These are phyloP conservation scores for Biston betularia DNA, from an alignment of 2,888 invertebrate genomes.

Conservation along the genomic window DNA sequence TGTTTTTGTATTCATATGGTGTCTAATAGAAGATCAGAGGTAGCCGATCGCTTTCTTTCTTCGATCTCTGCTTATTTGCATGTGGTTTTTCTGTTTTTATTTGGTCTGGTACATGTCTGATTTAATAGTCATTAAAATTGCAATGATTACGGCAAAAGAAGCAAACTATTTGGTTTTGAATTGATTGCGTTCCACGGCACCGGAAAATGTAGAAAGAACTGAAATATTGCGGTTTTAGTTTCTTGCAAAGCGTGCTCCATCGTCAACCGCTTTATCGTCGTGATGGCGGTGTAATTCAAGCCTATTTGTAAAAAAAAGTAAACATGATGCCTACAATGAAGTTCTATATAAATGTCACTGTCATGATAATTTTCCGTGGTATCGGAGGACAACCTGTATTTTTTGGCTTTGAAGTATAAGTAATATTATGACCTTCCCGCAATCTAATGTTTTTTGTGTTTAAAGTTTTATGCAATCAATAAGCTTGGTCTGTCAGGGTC, in stretches of 20 bases:
- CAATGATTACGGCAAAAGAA: background rate
- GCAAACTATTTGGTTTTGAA: background rate
- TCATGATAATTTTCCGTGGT: no score
- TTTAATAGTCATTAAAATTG: background rate
- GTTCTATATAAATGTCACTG: no score
- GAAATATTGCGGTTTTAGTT: no score
- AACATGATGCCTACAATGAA: no score
- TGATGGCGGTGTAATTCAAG: no score
- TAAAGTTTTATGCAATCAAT: no score
- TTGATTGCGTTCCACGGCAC: background rate
- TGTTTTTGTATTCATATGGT: slow-evolving; percentile 28
- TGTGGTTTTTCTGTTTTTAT: slow-evolving; percentile 6
- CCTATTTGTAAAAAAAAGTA: no score
- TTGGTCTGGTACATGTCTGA: background rate
- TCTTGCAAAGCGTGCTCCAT: no score
- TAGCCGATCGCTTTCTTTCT: slow-evolving; percentile 21
- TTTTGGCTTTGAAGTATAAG: no score
- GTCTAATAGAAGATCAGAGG: slow-evolving; percentile 23
- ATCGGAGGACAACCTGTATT: no score
- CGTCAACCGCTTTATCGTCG: no score
- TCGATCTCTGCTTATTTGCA: slow-evolving; percentile 15
- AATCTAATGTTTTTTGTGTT: background rate
- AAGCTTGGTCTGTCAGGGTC: slow-evolving; percentile 14
- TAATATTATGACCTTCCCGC: background rate
- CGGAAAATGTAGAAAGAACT: background rate